phyloP scores from a whole-genome alignment of 1,140 invertebrate genomes.

The Hycleus phaleratus region DNA sequence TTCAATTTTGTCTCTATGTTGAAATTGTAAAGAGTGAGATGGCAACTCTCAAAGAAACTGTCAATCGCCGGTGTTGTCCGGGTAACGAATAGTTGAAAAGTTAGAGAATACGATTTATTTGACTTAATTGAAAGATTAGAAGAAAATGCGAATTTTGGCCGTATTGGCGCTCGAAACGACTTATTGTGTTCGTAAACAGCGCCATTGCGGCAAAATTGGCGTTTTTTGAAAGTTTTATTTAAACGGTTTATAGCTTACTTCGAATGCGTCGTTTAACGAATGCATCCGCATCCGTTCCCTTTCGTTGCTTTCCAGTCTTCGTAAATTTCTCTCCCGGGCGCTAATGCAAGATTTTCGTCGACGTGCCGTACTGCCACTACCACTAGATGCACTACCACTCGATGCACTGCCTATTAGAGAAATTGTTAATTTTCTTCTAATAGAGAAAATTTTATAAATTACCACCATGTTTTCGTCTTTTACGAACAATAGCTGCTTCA shows the following conservation, averaged over 20 bases:
- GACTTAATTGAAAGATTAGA: neutral
- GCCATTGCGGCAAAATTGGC: too few species aligned
- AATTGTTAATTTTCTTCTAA: neutral
- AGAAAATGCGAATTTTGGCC: neutral
- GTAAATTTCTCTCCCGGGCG: conserved; percentile 72
- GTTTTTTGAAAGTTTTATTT: neutral
- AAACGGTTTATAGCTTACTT: conserved; percentile 47
- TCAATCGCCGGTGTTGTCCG: too few species aligned
- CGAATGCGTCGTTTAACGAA: conserved; percentile 84
- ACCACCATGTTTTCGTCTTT: conserved; percentile 39
- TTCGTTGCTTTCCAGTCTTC: conserved; percentile 85
- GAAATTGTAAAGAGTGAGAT: too few species aligned
- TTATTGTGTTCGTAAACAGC: too few species aligned
- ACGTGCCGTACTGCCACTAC: conserved; percentile 36
- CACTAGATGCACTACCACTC: conserved; percentile 37
- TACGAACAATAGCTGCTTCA: conserved; percentile 34
- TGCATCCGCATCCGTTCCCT: conserved; percentile 89
- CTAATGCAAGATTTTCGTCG: conserved; percentile 53
- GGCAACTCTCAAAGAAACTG: too few species aligned
- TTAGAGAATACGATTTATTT: too few species aligned
- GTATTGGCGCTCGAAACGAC: too few species aligned
- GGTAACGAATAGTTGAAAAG: too few species aligned
- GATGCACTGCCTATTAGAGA: conserved; percentile 34
- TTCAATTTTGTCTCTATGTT: too few species aligned
- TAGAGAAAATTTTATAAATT: neutral